Conservation (phyloP, 1,140 invertebrate species). For the Drosophila persimilis region DNA sequence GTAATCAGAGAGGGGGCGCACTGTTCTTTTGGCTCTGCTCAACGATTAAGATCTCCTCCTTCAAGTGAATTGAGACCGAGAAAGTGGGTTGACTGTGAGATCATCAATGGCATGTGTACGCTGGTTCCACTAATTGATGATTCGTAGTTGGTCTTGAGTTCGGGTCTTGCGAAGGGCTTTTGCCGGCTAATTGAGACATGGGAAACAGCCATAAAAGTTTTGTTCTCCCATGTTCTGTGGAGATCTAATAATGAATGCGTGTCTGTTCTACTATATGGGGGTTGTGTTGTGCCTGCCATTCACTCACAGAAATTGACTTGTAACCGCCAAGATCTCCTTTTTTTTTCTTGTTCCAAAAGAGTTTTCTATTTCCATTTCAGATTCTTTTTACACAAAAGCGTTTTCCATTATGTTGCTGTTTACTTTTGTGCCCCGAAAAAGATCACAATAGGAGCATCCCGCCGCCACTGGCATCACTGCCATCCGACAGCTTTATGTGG, state of each 20-base stretch:
- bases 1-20: conserved; percentile 59
- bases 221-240: neutral
- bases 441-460: conserved; percentile 60
- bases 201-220: conserved; percentile 34
- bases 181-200: conserved; percentile 66
- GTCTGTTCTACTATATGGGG: conserved; percentile 1
- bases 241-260: conserved; percentile 27
- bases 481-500: conserved; percentile 43
- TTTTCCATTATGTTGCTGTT: conserved; percentile 18
- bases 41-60: conserved; percentile 70
- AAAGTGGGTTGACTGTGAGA: conserved; percentile 73
- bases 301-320: conserved; percentile 38
- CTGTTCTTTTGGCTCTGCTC: conserved; percentile 27
- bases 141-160: conserved; percentile 15
- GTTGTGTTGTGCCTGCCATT: conserved; percentile 1
- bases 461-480: conserved; percentile 28
- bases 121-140: conserved; percentile 43
- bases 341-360: neutral
- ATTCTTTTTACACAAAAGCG: conserved; percentile 28
- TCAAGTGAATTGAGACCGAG: conserved; percentile 42
- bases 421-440: conserved; percentile 33
- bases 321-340: conserved; percentile 24
- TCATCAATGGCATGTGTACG: conserved; percentile 56
- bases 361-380: conserved; percentile 14
- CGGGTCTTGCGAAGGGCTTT: conserved; percentile 48